These are phyloP conservation scores for Pachyramphus minor DNA, from an alignment of 2,113 vertebrate genomes.

Conservation along the genomic window DNA sequence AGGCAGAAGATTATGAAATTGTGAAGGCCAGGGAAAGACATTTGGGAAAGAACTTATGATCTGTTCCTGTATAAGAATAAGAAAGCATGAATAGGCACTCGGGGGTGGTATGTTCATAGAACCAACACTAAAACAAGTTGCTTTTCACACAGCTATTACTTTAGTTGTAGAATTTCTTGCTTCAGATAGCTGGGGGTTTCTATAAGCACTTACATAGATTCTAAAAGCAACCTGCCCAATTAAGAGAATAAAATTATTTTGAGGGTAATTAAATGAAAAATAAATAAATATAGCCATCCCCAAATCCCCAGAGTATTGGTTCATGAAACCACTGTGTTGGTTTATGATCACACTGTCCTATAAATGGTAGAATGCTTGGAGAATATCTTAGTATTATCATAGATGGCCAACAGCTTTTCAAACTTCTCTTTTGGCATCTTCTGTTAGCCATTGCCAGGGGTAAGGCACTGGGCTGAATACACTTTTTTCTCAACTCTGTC, in stretches of 20 bases:
- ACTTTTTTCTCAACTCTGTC: not conserved
- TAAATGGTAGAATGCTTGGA: not conserved
- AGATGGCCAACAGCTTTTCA: not conserved
- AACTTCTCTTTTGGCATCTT: not conserved
- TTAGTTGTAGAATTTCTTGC: not conserved
- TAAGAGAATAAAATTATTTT: not conserved
- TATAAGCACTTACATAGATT: not conserved
- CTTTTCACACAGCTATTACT: not conserved
- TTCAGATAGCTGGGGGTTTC: not conserved
- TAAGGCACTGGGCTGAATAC: not conserved
- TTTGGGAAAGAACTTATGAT: not conserved
- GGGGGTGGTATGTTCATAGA: not conserved
- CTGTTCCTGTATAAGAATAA: not conserved
- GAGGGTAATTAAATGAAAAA: not conserved
- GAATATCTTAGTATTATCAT: not conserved
- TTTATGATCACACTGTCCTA: not conserved
- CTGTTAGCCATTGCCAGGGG: not conserved
- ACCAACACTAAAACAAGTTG: not conserved
- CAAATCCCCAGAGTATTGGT: rapidly evolving
- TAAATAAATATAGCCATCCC: not conserved
- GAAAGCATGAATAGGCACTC: not conserved
- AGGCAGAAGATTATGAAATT: not conserved
- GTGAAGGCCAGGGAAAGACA: not conserved
- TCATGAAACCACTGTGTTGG: not conserved
- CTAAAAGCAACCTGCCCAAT: not conserved